Evolutionary conservation across 2,113 vertebrate species (phyloP), one percentile per base, ranked within the genome.

Genomic region (Takifugu bimaculatus): DNA sequence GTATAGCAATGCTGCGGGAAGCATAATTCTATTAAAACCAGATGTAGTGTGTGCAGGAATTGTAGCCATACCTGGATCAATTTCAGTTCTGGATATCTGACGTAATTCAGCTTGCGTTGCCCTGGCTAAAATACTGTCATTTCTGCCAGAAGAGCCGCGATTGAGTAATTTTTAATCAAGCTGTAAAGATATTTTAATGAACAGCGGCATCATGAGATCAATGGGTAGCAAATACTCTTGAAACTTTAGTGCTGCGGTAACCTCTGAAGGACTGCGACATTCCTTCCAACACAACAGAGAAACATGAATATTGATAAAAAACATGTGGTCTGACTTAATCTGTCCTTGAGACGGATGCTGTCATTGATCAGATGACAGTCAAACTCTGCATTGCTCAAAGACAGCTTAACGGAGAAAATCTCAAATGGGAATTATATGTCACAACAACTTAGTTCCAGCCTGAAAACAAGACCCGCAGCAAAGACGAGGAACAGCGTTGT

Each of bases 171-270:
- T 81, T 73, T 58, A 65, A 65, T 66, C 75, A 76, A 59, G 55
- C 56, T 52, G 70, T 71, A 74, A 83, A 75, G 78, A 77, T 54
- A 60, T 76, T 85, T 84, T 76, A 80, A 85, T 83, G 80, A 81
- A 71, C 75, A 68, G 62, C 45, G 60, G 59, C 50, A 61, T 68
- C 32, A 35, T 28, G 48, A 67, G 68, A 83, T 78, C 71, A 80
- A 76, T 81, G 68, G 51, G 53, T 13, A 26, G 45, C 63, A 70
- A 78, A 72, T 74, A 72, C 50, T 57, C 48, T 58, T 63, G 54
- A 79, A 79, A 74, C 69, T 77, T 27, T 42, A 56, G 25, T 39
- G 9, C 35, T 39, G 11, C 52, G 47, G n/a, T 68, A 25, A 49
- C 48, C 50, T 68, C 71, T 68, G 55, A 55, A 45, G 25, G 63